Conservation (phyloP, 2,797 vertebrate species). For the Scomberomorus guttatus region DNA sequence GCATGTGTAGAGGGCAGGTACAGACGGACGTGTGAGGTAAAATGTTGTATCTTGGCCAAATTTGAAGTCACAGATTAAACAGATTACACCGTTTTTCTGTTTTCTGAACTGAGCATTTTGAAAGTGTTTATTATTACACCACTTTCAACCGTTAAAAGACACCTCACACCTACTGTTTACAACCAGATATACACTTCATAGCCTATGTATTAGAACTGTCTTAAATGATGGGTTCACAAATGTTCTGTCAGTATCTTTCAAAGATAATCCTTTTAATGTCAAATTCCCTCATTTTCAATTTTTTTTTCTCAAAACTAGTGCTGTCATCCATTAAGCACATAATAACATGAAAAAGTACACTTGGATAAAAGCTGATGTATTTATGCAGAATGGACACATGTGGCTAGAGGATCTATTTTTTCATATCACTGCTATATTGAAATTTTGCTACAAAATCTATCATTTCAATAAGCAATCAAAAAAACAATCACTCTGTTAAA, state of each 20-base stretch:
- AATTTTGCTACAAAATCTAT: too few relatives aligned
- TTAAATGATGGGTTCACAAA: too few relatives aligned
- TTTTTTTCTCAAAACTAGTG: too few relatives aligned
- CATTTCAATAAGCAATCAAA: not conserved
- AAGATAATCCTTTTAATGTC: too few relatives aligned
- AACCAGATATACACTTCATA: not conserved
- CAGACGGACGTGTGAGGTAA: conserved; percentile 1
- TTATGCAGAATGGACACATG: not conserved
- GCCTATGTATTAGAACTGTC: not conserved
- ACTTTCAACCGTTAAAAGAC: not conserved
- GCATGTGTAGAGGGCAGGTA: conserved; percentile 3
- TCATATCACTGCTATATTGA: too few relatives aligned
- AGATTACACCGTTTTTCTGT: not conserved
- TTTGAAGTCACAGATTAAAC: conserved; percentile 1
- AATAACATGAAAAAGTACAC: not conserved
- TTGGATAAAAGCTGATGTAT: not conserved
- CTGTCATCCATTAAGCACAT: not conserved
- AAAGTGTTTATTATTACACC: not conserved
- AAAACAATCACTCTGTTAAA: not conserved
- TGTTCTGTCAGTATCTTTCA: too few relatives aligned
- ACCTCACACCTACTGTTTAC: not conserved
- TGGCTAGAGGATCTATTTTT: too few relatives aligned
- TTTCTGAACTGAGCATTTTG: conserved; percentile 10
- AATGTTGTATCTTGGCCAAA: conserved; percentile 13
- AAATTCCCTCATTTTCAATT: too few relatives aligned